These are phyloP conservation scores for Sturnira hondurensis DNA, from an alignment of 2,113 vertebrate genomes.

Conservation along the genomic window DNA sequence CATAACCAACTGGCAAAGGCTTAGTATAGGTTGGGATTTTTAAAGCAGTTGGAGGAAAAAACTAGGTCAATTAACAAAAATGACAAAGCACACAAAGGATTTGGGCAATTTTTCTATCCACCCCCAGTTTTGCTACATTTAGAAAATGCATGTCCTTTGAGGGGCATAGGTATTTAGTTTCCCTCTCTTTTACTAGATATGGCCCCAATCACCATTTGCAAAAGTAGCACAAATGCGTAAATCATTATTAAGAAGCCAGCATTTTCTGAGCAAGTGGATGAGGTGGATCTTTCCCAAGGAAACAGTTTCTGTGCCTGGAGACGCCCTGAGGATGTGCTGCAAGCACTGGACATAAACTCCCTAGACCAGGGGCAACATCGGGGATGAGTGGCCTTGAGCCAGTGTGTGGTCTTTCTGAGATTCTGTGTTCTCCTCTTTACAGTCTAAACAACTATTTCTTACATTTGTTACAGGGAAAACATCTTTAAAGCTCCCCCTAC, in stretches of 20 bases:
- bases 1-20: slow-evolving; percentile 19
- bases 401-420: not conserved
- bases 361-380: not conserved
- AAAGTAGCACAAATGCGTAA: not conserved
- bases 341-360: not conserved
- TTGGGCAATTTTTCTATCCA: not conserved
- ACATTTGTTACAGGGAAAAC: not conserved
- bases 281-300: not conserved
- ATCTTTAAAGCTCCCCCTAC: not conserved
- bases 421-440: not conserved
- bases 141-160: slow-evolving; percentile 29
- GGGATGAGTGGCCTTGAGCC: not conserved
- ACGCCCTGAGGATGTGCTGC: not conserved
- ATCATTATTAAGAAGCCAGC: not conserved
- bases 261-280: not conserved
- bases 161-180: not conserved
- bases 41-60: slow-evolving; percentile 36
- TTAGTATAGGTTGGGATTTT: slow-evolving; percentile 15
- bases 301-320: not conserved
- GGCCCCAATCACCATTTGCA: not conserved
- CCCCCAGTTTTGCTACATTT: not conserved
- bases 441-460: not conserved
- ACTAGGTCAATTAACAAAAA: slow-evolving; percentile 46
- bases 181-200: not conserved
- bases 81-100: not conserved